These are phyloP conservation scores for Drosophila formosana DNA, from an alignment of 2,888 invertebrate genomes.

Conservation along the genomic window DNA sequence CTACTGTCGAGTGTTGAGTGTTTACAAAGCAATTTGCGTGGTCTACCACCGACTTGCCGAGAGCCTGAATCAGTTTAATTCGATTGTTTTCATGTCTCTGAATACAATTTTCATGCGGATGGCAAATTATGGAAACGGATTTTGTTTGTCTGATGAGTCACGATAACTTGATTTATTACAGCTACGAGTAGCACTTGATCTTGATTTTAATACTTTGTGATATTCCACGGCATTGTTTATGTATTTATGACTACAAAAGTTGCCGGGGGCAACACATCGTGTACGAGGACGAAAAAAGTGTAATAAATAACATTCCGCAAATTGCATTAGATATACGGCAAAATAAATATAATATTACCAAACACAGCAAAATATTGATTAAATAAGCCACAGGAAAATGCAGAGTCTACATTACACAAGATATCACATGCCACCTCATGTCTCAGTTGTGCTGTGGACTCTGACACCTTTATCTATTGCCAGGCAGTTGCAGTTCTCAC, in stretches of 20 bases:
- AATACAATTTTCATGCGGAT: slow-evolving; percentile 30
- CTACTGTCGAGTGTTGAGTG: slow-evolving; percentile 26
- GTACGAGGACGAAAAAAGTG: neutral
- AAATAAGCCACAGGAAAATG: neutral
- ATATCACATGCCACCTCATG: neutral
- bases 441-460: neutral
- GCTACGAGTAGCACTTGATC: neutral
- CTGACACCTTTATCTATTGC: slow-evolving; percentile 18
- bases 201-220: neutral
- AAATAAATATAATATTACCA: neutral
- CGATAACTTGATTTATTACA: slow-evolving; percentile 21
- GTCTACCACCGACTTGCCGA: slow-evolving; percentile 33
- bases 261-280: neutral
- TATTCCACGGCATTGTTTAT: neutral
- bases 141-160: slow-evolving; percentile 19
- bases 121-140: slow-evolving; percentile 21
- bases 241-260: neutral
- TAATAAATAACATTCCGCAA: neutral
- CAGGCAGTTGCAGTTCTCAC: neutral
- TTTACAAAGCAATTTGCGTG: slow-evolving; percentile 67
- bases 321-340: neutral
- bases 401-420: neutral
- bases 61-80: slow-evolving; percentile 38
- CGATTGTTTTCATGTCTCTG: slow-evolving; percentile 39
- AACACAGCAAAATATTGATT: neutral